Evolutionary conservation across 2,113 vertebrate species (phyloP).

Genomic region (Coptodon bakossiorum): DNA sequence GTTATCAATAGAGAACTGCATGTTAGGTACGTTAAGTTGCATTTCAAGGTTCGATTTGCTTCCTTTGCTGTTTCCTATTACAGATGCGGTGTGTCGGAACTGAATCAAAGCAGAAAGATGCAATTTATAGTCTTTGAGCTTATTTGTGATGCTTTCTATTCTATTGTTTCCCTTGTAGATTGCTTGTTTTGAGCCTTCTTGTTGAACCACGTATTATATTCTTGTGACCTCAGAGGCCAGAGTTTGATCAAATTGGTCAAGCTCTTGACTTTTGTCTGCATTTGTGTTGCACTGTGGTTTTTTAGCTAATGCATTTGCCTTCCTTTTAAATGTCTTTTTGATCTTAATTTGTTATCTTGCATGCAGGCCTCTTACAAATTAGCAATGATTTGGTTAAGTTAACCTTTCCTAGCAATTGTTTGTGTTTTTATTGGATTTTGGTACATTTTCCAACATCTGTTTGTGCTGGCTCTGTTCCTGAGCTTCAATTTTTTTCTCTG

Average conservation of each 20-base stretch:
- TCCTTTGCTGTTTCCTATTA: not conserved
- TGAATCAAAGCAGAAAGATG: not conserved
- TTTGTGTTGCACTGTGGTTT: not conserved
- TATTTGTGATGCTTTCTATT: not conserved
- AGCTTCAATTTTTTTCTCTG: not conserved
- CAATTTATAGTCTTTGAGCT: not conserved
- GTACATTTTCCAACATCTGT: constrained; percentile 8
- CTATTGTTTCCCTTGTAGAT: not conserved
- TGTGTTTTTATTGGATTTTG: not conserved
- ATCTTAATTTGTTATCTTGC: not conserved
- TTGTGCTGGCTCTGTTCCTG: constrained; percentile 5
- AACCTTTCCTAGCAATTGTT: not conserved
- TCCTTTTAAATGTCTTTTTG: not conserved
- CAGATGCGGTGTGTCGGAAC: not conserved
- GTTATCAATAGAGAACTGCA: not conserved
- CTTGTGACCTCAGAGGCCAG: not conserved
- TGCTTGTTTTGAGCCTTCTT: not conserved
- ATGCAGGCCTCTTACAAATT: not conserved
- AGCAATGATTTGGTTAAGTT: not conserved
- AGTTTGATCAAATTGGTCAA: not conserved
- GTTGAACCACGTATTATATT: not conserved
- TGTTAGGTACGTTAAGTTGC: not conserved
- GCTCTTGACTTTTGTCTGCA: not conserved
- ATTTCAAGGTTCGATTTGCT: not conserved
- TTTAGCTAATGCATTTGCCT: not conserved